These are phyloP conservation scores for Channa striata DNA, from an alignment of 2,797 vertebrate genomes.

Conservation along the genomic window DNA sequence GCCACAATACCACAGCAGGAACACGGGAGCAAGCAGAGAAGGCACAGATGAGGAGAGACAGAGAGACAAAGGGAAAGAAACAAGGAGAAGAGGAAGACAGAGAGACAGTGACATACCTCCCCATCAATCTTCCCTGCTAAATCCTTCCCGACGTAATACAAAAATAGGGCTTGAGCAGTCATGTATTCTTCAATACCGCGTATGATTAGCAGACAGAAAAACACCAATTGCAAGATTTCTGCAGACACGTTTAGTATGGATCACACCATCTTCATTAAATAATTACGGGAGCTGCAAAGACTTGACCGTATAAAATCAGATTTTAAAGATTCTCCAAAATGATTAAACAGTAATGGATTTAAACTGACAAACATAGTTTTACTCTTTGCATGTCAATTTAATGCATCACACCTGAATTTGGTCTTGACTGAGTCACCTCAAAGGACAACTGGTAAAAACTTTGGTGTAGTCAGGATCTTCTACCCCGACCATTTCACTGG, in stretches of 20 bases:
- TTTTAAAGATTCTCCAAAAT: background rate
- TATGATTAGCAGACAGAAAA: slow-evolving; percentile 21
- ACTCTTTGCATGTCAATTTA: background rate
- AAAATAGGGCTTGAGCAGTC: background rate
- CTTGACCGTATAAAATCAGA: background rate
- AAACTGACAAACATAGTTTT: background rate
- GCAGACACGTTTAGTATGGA: background rate
- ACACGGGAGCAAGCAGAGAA: slow-evolving; percentile 56
- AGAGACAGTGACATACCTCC: slow-evolving; percentile 18
- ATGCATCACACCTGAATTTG: background rate
- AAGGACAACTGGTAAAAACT: too few species aligned
- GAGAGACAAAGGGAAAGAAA: slow-evolving; percentile 26
- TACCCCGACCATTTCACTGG: background rate
- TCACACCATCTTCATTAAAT: background rate
- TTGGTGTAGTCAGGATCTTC: slow-evolving; percentile 16
- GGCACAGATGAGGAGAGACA: slow-evolving; percentile 21
- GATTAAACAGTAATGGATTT: background rate
- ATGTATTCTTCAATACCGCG: slow-evolving; percentile 26
- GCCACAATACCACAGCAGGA: slow-evolving; percentile 73
- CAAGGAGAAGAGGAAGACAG: slow-evolving; percentile 7
- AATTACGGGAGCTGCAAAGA: background rate
- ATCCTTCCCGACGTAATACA: slow-evolving; percentile 18
- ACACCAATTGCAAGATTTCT: background rate
- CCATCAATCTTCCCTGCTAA: slow-evolving; percentile 29
- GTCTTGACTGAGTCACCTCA: background rate